These are phyloP conservation scores for Xestia rhomboidea DNA, from an alignment of 2,888 invertebrate genomes.

Conservation along the genomic window DNA sequence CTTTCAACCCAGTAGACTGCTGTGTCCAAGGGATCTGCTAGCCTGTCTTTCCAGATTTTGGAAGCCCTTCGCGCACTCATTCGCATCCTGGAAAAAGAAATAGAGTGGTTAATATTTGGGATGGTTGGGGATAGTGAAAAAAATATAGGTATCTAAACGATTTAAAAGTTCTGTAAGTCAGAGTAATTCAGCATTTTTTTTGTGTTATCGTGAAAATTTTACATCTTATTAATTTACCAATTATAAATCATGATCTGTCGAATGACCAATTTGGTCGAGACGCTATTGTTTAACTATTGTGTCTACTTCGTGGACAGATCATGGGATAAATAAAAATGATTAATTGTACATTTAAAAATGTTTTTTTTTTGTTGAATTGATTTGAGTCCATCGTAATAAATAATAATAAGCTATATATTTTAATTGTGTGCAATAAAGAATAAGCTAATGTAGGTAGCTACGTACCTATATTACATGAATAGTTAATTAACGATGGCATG, in stretches of 20 bases:
- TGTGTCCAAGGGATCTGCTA: constrained; percentile 88
- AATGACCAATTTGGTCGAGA: too few relatives aligned
- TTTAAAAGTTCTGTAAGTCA: background rate
- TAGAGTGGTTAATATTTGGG: background rate
- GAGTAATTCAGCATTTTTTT: background rate
- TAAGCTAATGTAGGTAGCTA: too few relatives aligned
- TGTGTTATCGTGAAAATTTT: background rate
- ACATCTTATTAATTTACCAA: background rate
- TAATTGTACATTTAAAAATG: background rate
- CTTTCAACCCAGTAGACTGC: constrained; percentile 91
- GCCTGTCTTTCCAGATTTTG: constrained; percentile 88
- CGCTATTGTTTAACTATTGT: too few relatives aligned
- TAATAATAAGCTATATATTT: too few relatives aligned
- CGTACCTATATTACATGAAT: too few relatives aligned
- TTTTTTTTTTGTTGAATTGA: background rate
- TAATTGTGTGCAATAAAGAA: too few relatives aligned
- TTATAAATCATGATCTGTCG: too few relatives aligned
- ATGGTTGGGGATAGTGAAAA: background rate
- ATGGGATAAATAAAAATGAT: background rate
- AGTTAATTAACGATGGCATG: background rate
- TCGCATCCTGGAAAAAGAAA: constrained; percentile 80
- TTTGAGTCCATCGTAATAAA: too few relatives aligned
- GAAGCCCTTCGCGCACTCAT: constrained; percentile 85
- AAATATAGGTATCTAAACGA: background rate
- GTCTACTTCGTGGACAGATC: too few relatives aligned